These are phyloP conservation scores for Etheostoma spectabile DNA, from an alignment of 2,113 vertebrate genomes.

Conservation along the genomic window DNA sequence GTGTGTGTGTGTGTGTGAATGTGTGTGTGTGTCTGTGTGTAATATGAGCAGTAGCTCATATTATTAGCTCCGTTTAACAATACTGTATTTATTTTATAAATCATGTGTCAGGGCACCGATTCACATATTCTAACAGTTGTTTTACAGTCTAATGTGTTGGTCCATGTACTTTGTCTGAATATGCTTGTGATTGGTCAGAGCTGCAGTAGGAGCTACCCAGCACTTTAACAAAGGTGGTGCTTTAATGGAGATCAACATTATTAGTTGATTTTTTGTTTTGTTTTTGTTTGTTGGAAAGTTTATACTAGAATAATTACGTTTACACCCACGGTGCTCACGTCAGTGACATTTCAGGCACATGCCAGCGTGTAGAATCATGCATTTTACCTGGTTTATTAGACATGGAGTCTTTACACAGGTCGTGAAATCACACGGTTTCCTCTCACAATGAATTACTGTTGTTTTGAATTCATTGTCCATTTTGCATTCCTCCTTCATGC, in stretches of 20 bases:
- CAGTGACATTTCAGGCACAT: slow-evolving; percentile 49
- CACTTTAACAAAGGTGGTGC: slow-evolving; percentile 75
- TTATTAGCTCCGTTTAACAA: slow-evolving; percentile 51
- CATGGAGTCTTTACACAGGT: slow-evolving; percentile 12
- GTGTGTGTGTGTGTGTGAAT: slow-evolving; percentile 20
- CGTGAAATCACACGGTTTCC: slow-evolving; percentile 28
- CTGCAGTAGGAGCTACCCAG: slow-evolving; percentile 54
- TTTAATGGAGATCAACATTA: slow-evolving; percentile 50
- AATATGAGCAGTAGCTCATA: slow-evolving; percentile 38
- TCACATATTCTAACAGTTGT: slow-evolving; percentile 40
- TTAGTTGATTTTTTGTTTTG: slow-evolving; percentile 4
- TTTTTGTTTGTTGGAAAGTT: slow-evolving; percentile 34
- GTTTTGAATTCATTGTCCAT: slow-evolving; percentile 50
- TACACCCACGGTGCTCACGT: slow-evolving; percentile 53
- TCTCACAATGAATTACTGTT: slow-evolving; percentile 14
- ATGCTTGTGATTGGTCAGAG: slow-evolving; percentile 49
- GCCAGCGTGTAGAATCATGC: slow-evolving; percentile 33
- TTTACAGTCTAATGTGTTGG: slow-evolving; percentile 40
- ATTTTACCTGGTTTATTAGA: slow-evolving; percentile 38
- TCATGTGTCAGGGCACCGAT: slow-evolving; percentile 34
- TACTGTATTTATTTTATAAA: slow-evolving; percentile 81
- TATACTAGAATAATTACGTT: slow-evolving; percentile 50
- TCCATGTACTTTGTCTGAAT: slow-evolving; percentile 47
- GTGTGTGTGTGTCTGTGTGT: slow-evolving; percentile 14
- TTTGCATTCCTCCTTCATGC: slow-evolving; percentile 73